Conservation (phyloP, 2,113 vertebrate species). For the Uria lomvia region DNA sequence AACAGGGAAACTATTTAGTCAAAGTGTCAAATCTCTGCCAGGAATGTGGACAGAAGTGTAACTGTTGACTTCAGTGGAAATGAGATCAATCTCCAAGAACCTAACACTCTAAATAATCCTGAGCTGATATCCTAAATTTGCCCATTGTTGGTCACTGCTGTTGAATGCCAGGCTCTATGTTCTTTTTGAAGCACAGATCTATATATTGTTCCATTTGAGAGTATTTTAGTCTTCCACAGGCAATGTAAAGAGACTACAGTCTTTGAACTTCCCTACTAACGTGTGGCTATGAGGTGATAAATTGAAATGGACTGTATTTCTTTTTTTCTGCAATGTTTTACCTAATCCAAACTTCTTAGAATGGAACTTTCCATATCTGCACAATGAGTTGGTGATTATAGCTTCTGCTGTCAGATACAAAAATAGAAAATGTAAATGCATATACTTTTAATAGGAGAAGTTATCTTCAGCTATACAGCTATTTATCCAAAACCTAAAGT, state of each 20-base stretch:
- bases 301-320: not conserved
- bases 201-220: not conserved
- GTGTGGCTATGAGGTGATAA: not conserved
- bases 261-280: not conserved
- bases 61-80: not conserved
- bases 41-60: not conserved
- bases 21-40: not conserved
- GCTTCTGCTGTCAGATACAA: not conserved
- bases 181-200: not conserved
- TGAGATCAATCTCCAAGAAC: not conserved
- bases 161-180: not conserved
- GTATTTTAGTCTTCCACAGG: not conserved
- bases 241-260: not conserved
- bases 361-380: not conserved
- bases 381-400: not conserved
- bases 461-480: slow-evolving; percentile 12
- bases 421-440: slow-evolving; percentile 13
- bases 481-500: slow-evolving; percentile 26
- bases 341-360: not conserved
- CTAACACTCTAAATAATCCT: not conserved
- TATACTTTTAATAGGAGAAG: slow-evolving; percentile 25
- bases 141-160: not conserved
- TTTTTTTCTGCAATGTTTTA: not conserved
- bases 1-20: not conserved
- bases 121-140: not conserved